Evolutionary conservation across 2,797 vertebrate species (phyloP).

Genomic region (Taenioides sp.): DNA sequence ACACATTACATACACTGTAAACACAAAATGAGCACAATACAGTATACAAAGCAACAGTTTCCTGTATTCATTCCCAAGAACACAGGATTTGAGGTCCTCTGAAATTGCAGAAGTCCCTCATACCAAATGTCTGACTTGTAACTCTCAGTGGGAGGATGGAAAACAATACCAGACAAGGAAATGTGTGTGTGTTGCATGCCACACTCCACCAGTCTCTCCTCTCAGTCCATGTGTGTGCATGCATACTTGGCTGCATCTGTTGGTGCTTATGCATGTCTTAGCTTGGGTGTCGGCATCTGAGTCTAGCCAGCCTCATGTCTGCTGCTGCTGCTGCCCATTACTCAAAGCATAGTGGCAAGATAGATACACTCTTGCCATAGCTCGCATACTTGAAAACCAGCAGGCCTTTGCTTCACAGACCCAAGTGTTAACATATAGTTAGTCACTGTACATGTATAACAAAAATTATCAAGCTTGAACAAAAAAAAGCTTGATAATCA

Average conservation of each 20-base stretch:
- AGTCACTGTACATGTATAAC: not conserved
- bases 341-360: conserved; percentile 46
- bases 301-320: conserved; percentile 40
- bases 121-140: conserved; percentile 57
- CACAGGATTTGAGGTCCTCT: conserved; percentile 52
- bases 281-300: conserved; percentile 60
- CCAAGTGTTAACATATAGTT: conserved; percentile 28
- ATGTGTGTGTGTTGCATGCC: not conserved
- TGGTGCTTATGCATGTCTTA: conserved; percentile 57
- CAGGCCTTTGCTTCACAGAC: conserved; percentile 44
- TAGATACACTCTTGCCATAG: conserved; percentile 44
- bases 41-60: not conserved
- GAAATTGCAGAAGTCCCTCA: conserved; percentile 52
- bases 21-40: not conserved
- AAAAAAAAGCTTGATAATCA: no score
- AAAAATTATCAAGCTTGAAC: no score
- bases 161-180: conserved; percentile 51
- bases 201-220: conserved; percentile 18
- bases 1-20: not conserved
- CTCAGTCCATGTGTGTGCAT: conserved; percentile 30
- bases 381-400: conserved; percentile 36
- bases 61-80: not conserved
- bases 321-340: conserved; percentile 51
- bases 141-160: conserved; percentile 55
- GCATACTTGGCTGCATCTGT: conserved; percentile 55